phyloP scores from a whole-genome alignment of 2,797 vertebrate species.

The Jordanella pulchra region DNA sequence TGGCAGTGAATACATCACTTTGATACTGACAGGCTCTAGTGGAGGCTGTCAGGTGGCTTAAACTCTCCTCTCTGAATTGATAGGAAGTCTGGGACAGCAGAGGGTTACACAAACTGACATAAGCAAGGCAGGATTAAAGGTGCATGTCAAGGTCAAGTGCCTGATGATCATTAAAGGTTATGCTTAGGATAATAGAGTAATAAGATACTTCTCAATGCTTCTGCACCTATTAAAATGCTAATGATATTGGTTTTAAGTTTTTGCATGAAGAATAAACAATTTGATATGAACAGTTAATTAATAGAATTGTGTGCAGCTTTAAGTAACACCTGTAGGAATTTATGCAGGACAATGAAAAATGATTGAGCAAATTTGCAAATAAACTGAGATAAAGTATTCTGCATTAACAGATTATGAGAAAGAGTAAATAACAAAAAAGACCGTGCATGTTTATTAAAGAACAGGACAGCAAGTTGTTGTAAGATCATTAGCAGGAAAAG shows the following conservation, averaged over 20 bases:
- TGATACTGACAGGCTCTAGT: conserved; percentile 51
- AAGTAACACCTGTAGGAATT: not conserved
- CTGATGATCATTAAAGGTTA: conserved; percentile 20
- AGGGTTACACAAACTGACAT: conserved; percentile 2
- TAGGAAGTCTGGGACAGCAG: conserved; percentile 23
- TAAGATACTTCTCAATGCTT: conserved; percentile 10
- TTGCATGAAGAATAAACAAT: conserved; percentile 12
- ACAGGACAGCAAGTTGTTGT: not conserved
- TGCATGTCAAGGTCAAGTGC: conserved; percentile 22
- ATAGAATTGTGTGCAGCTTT: not conserved
- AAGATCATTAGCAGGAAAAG: not conserved
- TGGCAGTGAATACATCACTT: conserved; percentile 56
- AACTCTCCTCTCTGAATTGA: conserved; percentile 25
- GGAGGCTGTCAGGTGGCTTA: conserved; percentile 50
- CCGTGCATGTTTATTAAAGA: not conserved
- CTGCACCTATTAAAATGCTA: conserved; percentile 2
- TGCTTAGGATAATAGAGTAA: conserved; percentile 16
- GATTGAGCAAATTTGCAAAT: not conserved
- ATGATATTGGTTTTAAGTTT: not conserved
- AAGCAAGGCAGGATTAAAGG: conserved; percentile 3
- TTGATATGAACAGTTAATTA: not conserved
- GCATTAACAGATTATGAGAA: not conserved
- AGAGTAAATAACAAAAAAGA: not conserved
- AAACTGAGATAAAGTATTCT: not conserved
- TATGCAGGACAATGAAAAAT: not conserved